Conservation (phyloP, 2,113 vertebrate genomes). For the Oryzias celebensis region DNA sequence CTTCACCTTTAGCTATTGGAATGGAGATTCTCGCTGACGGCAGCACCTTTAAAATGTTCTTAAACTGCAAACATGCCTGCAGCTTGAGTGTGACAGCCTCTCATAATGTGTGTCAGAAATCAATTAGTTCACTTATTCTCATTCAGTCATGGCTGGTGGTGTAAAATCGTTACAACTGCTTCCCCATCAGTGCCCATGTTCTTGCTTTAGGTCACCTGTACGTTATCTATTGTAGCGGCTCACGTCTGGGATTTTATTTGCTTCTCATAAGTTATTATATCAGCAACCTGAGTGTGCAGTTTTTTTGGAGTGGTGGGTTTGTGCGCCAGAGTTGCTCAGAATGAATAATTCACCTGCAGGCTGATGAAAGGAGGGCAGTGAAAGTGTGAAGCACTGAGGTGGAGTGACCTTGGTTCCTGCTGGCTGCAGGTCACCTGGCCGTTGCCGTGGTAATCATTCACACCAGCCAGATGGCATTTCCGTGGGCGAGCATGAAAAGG, state of each 20-base stretch:
- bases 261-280: conserved; percentile 53
- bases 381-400: conserved; percentile 70
- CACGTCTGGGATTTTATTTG: conserved; percentile 30
- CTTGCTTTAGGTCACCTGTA: conserved; percentile 9
- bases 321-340: conserved; percentile 49
- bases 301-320: conserved; percentile 38
- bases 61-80: conserved; percentile 18
- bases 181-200: not conserved
- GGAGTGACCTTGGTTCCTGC: conserved; percentile 81
- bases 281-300: conserved; percentile 41
- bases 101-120: conserved; percentile 48
- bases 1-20: not conserved
- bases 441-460: conserved; percentile 83
- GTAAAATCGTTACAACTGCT: conserved; percentile 36
- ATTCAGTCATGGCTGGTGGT: conserved; percentile 34
- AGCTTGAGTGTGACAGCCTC: conserved; percentile 34
- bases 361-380: conserved; percentile 71
- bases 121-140: conserved; percentile 48
- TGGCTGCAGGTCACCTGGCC: conserved; percentile 77
- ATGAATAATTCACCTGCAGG: conserved; percentile 75
- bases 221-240: conserved; percentile 37
- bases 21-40: too few species aligned
- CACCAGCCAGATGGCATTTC: conserved; percentile 84
- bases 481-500: conserved; percentile 78
- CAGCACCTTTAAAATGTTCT: not conserved